Base-by-base conservation (phyloP, 2,797 vertebrate species). In the Garrulus glandarius region DNA sequence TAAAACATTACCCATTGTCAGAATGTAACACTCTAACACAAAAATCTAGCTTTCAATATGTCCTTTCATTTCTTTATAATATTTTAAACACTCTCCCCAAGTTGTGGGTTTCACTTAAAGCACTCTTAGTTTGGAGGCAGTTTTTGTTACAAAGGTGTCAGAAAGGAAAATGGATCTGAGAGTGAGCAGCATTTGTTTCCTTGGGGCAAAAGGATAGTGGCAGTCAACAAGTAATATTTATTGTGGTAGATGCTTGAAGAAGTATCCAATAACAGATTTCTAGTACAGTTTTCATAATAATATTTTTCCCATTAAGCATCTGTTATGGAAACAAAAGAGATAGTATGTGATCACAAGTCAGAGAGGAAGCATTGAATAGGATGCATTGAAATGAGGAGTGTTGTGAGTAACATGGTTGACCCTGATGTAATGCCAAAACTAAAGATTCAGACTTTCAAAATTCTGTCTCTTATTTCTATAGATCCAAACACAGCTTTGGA, bases 131-230 rank as follows among this genome's bases (percentile, higher is more conserved):
- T 76, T 74, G 36, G 22, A 82, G 37, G 34, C 37, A 52, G 13
- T 59, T 61, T 57, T 77, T 83, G 20, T 76, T 86, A 52, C 37
- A 63, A 69, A 84, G 15, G 53, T 85, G 41, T 88, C 34, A 44
- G 65, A 71, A 87, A 75, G 47, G 53, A 84, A 76, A 34, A 57
- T 30, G 1, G 49, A 86, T 79, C 80, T 49, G 59, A 86, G 43
- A 72, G 37, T 5, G 8, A 83, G 72, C 34, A 63, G 76, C n/a
- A 32, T 94, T 81, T 94, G 41, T 81, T 93, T 93, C 65, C 64
- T 67, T 84, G 49, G 44, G 22, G 36, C 30, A 79, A 82, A 87
- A 67, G 57, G 17, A 72, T 63, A 77, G 56, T 47, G 49, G 60
- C 30, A 52, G 63, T 67, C 77, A 85, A 70, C 67, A 63, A 82